phyloP scores from a whole-genome alignment of 2,113 vertebrate species.

The Urocynchramus pylzowi region DNA sequence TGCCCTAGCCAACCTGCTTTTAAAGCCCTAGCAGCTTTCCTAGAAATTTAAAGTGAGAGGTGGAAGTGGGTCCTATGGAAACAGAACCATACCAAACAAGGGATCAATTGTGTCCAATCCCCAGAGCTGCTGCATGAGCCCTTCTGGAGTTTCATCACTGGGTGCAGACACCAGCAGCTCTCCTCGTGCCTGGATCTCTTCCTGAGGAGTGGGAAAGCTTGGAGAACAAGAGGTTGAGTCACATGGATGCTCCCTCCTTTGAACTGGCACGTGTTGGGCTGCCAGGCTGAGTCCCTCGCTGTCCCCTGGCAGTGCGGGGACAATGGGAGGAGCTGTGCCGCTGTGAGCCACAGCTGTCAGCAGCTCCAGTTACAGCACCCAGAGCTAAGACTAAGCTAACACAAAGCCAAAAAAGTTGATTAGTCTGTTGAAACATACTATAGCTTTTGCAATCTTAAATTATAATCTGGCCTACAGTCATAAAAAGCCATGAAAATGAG shows the following conservation, averaged over 20 bases:
- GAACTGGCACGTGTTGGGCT: fast-evolving
- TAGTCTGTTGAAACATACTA: background rate
- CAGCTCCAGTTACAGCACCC: background rate
- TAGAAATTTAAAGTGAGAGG: background rate
- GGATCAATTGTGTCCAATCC: background rate
- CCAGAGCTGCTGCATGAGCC: background rate
- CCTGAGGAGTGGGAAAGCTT: background rate
- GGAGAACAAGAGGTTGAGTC: background rate
- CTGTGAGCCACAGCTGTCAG: background rate
- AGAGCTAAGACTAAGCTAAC: background rate
- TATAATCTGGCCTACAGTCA: background rate
- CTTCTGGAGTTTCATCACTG: background rate
- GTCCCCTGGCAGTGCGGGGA: fast-evolving
- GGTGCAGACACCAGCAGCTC: background rate
- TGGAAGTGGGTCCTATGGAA: background rate
- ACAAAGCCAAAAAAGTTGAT: background rate
- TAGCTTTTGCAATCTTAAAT: background rate
- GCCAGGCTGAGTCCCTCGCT: fast-evolving
- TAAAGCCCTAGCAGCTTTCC: background rate
- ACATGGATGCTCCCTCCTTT: fast-evolving
- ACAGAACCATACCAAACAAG: background rate
- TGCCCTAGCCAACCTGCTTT: background rate
- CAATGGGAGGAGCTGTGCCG: fast-evolving
- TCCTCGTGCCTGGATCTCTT: background rate
- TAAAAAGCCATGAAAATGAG: background rate